A percentile compares a stretch with the other conserved stretches of the same genome.
Evolutionary conservation across 2,113 vertebrate genomes (phyloP).

Genomic region (Electrona antarctica): DNA sequence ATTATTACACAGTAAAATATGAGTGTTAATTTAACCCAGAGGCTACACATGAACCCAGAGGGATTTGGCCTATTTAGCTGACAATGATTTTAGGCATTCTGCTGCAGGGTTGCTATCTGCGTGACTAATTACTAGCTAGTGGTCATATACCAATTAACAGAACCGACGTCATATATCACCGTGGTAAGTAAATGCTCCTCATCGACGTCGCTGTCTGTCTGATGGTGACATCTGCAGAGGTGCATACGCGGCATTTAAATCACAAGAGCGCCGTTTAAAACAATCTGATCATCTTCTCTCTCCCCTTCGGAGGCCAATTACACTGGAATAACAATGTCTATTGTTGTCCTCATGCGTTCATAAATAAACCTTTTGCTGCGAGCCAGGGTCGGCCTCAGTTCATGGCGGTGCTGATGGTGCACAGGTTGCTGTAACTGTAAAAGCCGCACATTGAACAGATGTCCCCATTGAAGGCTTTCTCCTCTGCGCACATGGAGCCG

Average conservation of each 20-base stretch:
- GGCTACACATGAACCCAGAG: too few species aligned
- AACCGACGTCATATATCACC: constrained; percentile 66
- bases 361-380: not conserved
- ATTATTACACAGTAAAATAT: too few species aligned
- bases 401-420: constrained; percentile 70
- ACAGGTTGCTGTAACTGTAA: constrained; percentile 91
- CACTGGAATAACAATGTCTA: not conserved
- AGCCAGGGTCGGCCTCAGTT: constrained; percentile 52
- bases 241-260: constrained; percentile 27
- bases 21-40: too few species aligned
- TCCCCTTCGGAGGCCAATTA: constrained; percentile 6
- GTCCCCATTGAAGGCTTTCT: constrained; percentile 94
- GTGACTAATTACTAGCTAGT: constrained; percentile 67
- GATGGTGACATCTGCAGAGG: not conserved
- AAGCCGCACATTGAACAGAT: constrained; percentile 91
- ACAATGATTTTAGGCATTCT: not conserved
- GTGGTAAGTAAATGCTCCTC: constrained; percentile 43
- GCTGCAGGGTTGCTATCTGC: constrained; percentile 51
- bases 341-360: constrained; percentile 62
- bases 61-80: too few species aligned
- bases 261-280: constrained; percentile 2
- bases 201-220: constrained; percentile 40
- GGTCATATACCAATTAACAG: constrained; percentile 55
- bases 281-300: constrained; percentile 22
- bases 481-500: constrained; percentile 90